These are phyloP conservation scores for Pteropus rufus DNA, from an alignment of 2,797 vertebrate genomes.

Conservation along the genomic window DNA sequence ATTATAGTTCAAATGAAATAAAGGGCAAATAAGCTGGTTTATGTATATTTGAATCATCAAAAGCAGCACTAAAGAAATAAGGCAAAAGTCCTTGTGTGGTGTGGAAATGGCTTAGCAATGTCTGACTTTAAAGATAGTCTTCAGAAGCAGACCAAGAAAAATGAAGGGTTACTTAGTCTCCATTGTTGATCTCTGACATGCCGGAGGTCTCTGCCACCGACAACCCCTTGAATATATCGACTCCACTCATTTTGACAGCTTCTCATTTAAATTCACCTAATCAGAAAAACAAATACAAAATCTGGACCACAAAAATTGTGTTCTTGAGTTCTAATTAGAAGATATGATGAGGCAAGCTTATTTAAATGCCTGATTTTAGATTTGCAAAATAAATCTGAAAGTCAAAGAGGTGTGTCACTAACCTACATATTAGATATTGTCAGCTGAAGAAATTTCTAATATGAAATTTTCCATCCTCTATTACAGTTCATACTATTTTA, in stretches of 20 bases:
- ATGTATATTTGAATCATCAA: background rate
- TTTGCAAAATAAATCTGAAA: slow-evolving; percentile 5
- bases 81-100: background rate
- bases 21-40: background rate
- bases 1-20: background rate
- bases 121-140: background rate
- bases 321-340: background rate
- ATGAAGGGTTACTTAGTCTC: fast-evolving
- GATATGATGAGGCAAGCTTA: background rate
- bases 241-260: background rate
- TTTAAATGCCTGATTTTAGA: background rate
- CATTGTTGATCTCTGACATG: background rate
- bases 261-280: background rate
- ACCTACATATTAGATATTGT: background rate
- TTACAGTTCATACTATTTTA: slow-evolving; percentile 47
- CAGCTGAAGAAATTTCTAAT: slow-evolving; percentile 38
- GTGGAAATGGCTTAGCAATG: background rate
- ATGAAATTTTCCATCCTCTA: slow-evolving; percentile 46
- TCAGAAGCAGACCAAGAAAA: background rate
- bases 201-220: background rate
- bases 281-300: background rate
- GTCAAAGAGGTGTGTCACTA: background rate
- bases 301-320: background rate
- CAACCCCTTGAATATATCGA: background rate
- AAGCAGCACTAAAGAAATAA: background rate